Conservation (phyloP, 2,888 invertebrate species). For the Spilosoma lubricipeda region DNA sequence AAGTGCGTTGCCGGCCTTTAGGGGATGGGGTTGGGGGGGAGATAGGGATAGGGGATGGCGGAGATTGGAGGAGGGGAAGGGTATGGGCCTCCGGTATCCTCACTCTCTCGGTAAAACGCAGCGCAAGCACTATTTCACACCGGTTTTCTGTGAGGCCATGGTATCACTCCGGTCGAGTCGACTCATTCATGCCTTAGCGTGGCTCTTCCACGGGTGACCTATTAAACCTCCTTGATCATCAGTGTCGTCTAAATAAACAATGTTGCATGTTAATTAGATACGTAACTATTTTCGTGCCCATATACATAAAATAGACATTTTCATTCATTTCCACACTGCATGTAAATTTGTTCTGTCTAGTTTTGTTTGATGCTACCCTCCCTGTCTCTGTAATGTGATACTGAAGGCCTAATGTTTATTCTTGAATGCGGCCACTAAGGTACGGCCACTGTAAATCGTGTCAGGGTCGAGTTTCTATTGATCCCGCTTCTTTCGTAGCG, state of each 20-base stretch:
- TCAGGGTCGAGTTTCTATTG: conserved; percentile 83
- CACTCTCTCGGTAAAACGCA: too few relatives aligned
- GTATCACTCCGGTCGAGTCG: too few relatives aligned
- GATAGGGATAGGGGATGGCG: too few relatives aligned
- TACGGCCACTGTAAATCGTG: conserved; percentile 80
- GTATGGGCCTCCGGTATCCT: too few relatives aligned
- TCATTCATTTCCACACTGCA: conserved; percentile 22
- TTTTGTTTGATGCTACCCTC: conserved; percentile 57
- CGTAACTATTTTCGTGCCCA: not conserved
- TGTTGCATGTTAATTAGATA: conserved; percentile 1
- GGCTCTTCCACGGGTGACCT: too few relatives aligned
- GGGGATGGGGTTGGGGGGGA: too few relatives aligned
- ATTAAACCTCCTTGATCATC: not conserved
- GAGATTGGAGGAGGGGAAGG: too few relatives aligned
- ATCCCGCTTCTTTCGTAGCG: conserved; percentile 78
- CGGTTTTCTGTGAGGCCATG: too few relatives aligned
- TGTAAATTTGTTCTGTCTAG: conserved; percentile 56
- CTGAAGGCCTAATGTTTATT: conserved; percentile 77
- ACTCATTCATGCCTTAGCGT: too few relatives aligned
- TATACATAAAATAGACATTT: not conserved
- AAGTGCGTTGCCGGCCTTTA: too few relatives aligned
- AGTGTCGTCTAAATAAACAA: not conserved
- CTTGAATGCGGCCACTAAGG: conserved; percentile 71
- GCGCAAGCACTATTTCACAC: too few relatives aligned
- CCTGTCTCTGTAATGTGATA: conserved; percentile 63